phyloP scores from a whole-genome alignment of 2,797 vertebrate species.

The Leptodactylus fallax region DNA sequence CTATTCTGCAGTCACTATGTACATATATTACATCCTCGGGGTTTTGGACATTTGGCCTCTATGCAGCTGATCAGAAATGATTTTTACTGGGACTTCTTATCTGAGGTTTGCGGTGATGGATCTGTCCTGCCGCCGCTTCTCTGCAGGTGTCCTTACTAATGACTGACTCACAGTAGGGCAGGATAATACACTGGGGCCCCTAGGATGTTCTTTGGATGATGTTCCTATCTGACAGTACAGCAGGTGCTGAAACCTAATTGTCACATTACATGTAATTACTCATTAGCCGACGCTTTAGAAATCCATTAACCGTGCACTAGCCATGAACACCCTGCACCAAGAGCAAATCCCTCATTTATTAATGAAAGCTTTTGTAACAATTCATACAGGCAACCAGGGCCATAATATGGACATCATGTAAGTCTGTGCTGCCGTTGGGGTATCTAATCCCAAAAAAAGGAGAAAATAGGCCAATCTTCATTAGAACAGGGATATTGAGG shows the following conservation, averaged over 20 bases:
- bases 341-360: not conserved
- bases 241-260: constrained; percentile 18
- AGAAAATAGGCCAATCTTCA: no score
- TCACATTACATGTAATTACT: constrained; percentile 6
- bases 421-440: not conserved
- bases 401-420: no score
- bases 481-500: no score
- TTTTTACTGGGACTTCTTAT: not conserved
- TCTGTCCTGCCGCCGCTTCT: not conserved
- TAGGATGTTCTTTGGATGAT: not conserved
- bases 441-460: no score
- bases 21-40: no score
- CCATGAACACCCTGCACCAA: not conserved
- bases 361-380: not conserved
- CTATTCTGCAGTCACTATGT: no score
- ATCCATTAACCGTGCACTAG: constrained; percentile 3
- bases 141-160: not conserved
- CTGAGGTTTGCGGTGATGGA: not conserved
- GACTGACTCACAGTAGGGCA: not conserved
- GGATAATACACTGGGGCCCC: not conserved
- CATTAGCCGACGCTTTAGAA: not conserved
- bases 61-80: not conserved
- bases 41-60: no score
- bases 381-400: not conserved
- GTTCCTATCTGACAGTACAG: not conserved